Base-by-base conservation (phyloP, 2,113 vertebrate genomes). In the Takifugu flavidus region DNA sequence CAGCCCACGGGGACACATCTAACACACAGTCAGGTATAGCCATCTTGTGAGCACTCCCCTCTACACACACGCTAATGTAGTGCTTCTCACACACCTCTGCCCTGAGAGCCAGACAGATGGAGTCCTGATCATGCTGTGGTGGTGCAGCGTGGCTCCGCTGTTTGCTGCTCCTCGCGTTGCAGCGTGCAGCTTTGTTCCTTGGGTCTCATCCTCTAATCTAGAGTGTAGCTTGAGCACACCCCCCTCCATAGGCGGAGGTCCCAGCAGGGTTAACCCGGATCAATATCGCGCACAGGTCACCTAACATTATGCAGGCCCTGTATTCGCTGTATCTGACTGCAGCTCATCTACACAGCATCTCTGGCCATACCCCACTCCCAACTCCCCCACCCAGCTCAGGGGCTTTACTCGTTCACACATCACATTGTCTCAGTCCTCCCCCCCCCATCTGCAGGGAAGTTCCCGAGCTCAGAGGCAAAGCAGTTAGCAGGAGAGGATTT, bases 121-220 rank as follows among this genome's bases (percentile, higher is more conserved):
- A 54, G 70, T 72, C 78, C 77, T 57, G 73, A 71, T 81, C 85
- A 78, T 78, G 53, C 71, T 83, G 82, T 53, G 53, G 64, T 11
- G 62, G 29, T 63, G 60, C 59, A 65, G 67, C 12, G 65, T 60
- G 61, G 55, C 47, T 80, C 71, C 60, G 47, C 59, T 44, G 58
- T 27, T 51, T 64, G 73, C 70, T 75, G 79, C 79, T 85, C 71
- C 79, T 47, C n/a, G 5, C 5, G 45, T 1, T 4, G 13, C 75
- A 76, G 74, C 62, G 54, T 13, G 45, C 45, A 47, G 75, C 67
- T 47, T 39, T 66, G 67, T 65, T 80, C 72, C 67, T 86, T 47
- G 70, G 72, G 59, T 79, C 80, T 86, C 86, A 88, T 87, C 86
- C 88, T 74, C 80, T 87, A 89, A 87, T 88, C 86, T 89, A 82